Conservation (phyloP, 1,140 invertebrate genomes). For the Chironomus striatipennis region DNA sequence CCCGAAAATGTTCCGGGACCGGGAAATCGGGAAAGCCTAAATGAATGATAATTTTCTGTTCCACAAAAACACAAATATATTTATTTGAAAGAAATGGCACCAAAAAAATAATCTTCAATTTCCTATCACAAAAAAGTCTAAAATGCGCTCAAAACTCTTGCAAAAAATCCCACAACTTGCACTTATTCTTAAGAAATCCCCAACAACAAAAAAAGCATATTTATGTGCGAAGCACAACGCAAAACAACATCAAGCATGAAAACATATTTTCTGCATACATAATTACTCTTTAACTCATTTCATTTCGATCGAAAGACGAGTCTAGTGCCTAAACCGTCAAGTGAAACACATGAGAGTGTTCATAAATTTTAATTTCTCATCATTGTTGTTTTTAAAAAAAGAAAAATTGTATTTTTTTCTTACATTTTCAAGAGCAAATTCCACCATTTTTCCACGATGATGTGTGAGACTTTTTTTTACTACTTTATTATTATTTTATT, state of each 20-base stretch:
- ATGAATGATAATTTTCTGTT: no score
- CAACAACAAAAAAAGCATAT: neutral
- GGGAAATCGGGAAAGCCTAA: no score
- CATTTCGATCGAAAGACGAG: no score
- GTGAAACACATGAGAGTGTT: neutral
- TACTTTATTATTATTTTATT: no score
- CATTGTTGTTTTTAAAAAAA: conserved; percentile 15
- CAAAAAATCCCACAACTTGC: no score
- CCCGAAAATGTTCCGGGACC: no score
- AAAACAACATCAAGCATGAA: neutral
- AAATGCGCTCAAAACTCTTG: no score
- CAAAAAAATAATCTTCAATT: no score
- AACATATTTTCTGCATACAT: conserved; percentile 14
- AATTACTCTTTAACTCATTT: neutral
- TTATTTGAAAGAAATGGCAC: no score
- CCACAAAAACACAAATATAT: no score
- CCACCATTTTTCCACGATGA: conserved; percentile 36
- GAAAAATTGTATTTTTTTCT: conserved; percentile 29
- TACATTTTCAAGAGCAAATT: conserved; percentile 43
- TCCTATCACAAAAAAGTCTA: no score
- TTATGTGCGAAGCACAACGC: conserved; percentile 4
- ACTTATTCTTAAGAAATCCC: no score
- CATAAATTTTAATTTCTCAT: conserved; percentile 24
- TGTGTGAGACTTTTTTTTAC: neutral
- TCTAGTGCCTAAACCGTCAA: neutral